Base-by-base conservation (phyloP, 1,140 invertebrate genomes). In the Leptinotarsa lineolata region DNA sequence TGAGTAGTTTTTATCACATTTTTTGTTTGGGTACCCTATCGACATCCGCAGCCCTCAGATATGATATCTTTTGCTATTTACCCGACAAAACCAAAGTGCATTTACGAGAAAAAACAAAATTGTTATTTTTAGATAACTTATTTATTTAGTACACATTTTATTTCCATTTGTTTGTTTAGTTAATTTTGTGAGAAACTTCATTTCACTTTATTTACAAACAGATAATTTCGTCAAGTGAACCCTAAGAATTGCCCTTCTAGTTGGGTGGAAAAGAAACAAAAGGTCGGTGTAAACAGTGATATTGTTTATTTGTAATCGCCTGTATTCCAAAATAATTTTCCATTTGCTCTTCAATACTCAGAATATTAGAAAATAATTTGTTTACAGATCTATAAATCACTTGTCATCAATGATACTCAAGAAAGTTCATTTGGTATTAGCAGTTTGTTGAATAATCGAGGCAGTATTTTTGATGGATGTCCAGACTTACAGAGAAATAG, bases 111-210 rank as follows among this genome's bases (percentile, higher is more conserved):
- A 81, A 81, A 82, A 80, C 74, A 82, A 76, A 76, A 79, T 78
- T 82, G 81, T 82, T 82, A 80, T 82, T 81, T 82, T 82, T 82
- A 81, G 81, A 82, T 81, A 82, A 76, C 13, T 73, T 80, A 78
- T 80, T 80, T 79, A 71, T 80, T 78, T 77, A 77, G 78, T 79
- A 73, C 74, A 72, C 73, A 44, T 70, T 70, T 39, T 60, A 70
- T 78, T 78, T 75, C 76, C 77, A 75, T 80, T 81, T 81, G 76
- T 78, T 48, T 78, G 67, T 77, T 79, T 72, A 74, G 77, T 79
- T 73, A 78, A 79, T 79, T 80, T 81, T 77, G 72, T 78, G 72
- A 65, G 76, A 77, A 77, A 73, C 68, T 67, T 64, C 44, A 71
- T 71, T 15, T 63, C 45, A n/a, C 39, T 68, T 15, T 68, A 21